A percentile compares a stretch with the other conserved stretches of the same genome.
Evolutionary conservation across 2,888 invertebrate species (phyloP).

Genomic region (Pseudococcus longispinus): DNA sequence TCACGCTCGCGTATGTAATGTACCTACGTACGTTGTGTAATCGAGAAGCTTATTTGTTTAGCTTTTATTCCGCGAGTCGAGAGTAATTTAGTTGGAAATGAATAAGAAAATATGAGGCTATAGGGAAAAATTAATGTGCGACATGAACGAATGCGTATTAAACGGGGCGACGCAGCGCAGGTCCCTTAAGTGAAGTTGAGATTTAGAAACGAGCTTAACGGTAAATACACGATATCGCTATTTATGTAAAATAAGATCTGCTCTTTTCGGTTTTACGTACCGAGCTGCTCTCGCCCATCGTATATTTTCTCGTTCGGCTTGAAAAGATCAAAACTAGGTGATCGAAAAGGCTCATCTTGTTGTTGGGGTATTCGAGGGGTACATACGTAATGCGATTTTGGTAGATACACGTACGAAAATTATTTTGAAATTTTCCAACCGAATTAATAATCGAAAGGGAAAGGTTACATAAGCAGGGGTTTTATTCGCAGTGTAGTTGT

Average conservation of each 20-base stretch:
- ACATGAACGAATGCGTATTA: slow-evolving; percentile 43
- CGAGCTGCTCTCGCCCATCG: neutral
- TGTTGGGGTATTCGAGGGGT: neutral
- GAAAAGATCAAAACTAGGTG: neutral
- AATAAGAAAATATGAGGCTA: slow-evolving; percentile 42
- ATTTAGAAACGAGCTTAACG: slow-evolving; percentile 45
- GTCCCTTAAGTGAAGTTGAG: slow-evolving; percentile 41
- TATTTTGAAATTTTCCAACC: neutral
- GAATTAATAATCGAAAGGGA: neutral
- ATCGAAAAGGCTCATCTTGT: neutral
- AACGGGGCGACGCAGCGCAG: slow-evolving; percentile 2
- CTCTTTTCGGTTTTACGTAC: neutral
- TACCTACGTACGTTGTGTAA: neutral
- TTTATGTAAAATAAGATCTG: slow-evolving; percentile 31
- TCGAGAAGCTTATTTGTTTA: slow-evolving; percentile 31
- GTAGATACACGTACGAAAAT: neutral
- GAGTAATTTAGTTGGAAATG: slow-evolving; percentile 41
- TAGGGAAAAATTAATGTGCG: slow-evolving; percentile 44
- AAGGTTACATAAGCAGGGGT: neutral
- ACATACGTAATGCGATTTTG: neutral
- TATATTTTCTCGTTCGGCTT: slow-evolving; percentile 5
- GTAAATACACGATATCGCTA: slow-evolving; percentile 30
- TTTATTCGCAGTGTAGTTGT: neutral
- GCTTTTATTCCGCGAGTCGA: slow-evolving; percentile 20
- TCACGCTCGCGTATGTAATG: neutral